Conservation (phyloP, 2,797 vertebrate genomes). For the Falco peregrinus region DNA sequence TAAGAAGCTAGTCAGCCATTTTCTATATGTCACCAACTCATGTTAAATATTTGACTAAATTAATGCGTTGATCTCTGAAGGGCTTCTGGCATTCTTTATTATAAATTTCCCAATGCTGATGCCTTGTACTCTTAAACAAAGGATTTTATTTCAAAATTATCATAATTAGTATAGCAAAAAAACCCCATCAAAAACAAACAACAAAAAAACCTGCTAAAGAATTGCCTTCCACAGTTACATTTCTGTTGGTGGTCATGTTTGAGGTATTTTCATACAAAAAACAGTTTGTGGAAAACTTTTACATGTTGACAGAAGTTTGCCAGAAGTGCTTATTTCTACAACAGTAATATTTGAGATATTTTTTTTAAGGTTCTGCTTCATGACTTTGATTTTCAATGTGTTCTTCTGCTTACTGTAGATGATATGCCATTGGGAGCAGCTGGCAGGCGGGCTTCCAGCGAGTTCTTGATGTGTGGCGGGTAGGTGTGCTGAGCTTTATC, state of each 20-base stretch:
- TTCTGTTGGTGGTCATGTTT: neutral
- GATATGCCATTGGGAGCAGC: slow-evolving; percentile 85
- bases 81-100: neutral
- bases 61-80: neutral
- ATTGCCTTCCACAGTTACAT: neutral
- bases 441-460: slow-evolving; percentile 87
- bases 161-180: neutral
- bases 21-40: neutral
- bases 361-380: neutral
- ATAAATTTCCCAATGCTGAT: neutral
- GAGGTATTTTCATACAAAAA: neutral
- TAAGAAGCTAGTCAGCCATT: neutral
- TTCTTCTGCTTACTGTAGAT: slow-evolving; percentile 76
- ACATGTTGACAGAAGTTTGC: neutral
- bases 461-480: slow-evolving; percentile 93
- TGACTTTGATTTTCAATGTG: neutral
- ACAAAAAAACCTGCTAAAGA: neutral
- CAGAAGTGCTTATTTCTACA: neutral
- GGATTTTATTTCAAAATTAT: neutral
- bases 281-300: neutral
- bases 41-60: neutral
- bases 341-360: neutral
- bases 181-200: neutral
- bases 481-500: slow-evolving; percentile 76
- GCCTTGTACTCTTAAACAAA: neutral